Evolutionary conservation across 2,888 invertebrate genomes (phyloP), one percentile per base, ranked within the genome.

Genomic region (Spicauda simplicius): DNA sequence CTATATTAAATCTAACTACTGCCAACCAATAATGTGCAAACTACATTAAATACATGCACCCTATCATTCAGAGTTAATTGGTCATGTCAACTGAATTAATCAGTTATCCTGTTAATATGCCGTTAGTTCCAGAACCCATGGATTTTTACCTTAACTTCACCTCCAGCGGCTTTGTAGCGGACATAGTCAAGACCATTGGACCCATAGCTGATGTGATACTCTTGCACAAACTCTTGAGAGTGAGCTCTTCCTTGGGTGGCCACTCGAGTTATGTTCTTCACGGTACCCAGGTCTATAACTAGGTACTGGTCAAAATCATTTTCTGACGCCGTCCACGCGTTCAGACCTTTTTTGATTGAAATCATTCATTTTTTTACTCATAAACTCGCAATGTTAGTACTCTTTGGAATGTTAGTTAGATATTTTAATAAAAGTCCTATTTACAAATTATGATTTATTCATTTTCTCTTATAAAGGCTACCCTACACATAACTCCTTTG

Each of bases 261-360:
- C 69, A 99, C 96, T 73, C 96, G 94, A 48, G 98, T 98, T 76
- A 99, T 95, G 88, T 98, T 98, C 95, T 96, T 97, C 75, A 97
- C 95, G 79, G 95, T 94, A 70, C 97, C 97, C 88, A 99, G 94
- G 93, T 99, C 98, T 83, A 99, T 95, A 74, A 97, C 96, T 78
- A 99, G 94, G 90, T 96, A 97, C 92, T 99, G 99, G 86, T 96
- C 97, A 90, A 98, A 98, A 94, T 99, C 98, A 83, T 97, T 97
- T 89, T 95, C 96, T 81, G 95, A 95, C 65, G 98, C 97, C 74
- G 97, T 97, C 98, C 98, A 98, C 82, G 98, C 97, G 94, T 97
- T 97, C 87, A 95, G 95, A 95, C 97, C 97, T 97, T 95, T 69
- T 69, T 59, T 60, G 33, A 66, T 59, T 54, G 54, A 66, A 60